Evolutionary conservation across 2,888 invertebrate genomes (phyloP).

Genomic region (Trypoxylon attenuatum): DNA sequence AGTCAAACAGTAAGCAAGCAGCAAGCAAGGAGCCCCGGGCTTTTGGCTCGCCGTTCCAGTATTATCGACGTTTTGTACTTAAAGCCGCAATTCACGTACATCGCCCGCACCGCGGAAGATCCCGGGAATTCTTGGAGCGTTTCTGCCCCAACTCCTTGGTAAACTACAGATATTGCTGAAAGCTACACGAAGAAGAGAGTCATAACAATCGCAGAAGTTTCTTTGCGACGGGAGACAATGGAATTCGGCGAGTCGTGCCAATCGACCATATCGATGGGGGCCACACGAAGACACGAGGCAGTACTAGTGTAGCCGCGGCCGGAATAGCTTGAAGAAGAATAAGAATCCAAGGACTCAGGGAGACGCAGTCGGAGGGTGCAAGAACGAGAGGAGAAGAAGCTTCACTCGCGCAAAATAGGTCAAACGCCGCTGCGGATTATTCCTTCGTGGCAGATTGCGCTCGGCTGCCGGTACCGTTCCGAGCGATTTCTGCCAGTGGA

Average conservation of each 20-base stretch:
- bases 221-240: conserved; percentile 41
- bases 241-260: conserved; percentile 41
- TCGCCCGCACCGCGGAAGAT: conserved; percentile 15
- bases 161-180: conserved; percentile 14
- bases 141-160: conserved; percentile 14
- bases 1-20: no score
- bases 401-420: conserved; percentile 19
- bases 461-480: background rate
- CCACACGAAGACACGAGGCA: background rate
- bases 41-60: conserved; percentile 25
- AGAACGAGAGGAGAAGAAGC: no score
- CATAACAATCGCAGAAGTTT: conserved; percentile 34
- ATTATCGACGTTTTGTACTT: conserved; percentile 36
- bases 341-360: background rate
- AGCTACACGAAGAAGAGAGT: conserved; percentile 6
- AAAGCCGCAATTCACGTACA: conserved; percentile 31
- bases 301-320: no score
- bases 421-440: conserved; percentile 15
- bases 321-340: background rate
- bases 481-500: background rate
- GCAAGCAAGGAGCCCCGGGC: no score
- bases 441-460: conserved; percentile 4
- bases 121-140: conserved; percentile 33
- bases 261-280: conserved; percentile 23
- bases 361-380: no score